Conservation (phyloP, 2,797 vertebrate genomes). For the Hydrolagus colliei region DNA sequence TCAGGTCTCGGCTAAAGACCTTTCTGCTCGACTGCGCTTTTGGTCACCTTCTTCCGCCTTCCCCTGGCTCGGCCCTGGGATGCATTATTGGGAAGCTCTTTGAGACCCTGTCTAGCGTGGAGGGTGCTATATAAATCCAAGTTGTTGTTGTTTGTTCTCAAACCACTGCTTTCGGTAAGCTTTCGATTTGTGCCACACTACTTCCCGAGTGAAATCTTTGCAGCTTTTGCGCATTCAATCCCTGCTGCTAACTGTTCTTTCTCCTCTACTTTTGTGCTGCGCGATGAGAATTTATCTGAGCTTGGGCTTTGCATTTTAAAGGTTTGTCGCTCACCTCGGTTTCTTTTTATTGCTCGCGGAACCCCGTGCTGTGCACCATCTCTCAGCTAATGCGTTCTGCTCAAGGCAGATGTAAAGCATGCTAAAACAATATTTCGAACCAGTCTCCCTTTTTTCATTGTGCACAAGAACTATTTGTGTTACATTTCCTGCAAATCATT, state of each 20-base stretch:
- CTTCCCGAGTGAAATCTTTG: background rate
- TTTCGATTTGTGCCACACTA: background rate
- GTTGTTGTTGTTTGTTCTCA: too few species aligned
- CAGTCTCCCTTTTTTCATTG: background rate
- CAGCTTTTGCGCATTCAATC: background rate
- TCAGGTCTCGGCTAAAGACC: too few species aligned
- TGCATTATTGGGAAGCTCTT: too few species aligned
- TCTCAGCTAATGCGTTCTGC: background rate
- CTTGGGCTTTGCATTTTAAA: background rate
- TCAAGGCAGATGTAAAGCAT: background rate
- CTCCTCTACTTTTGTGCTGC: background rate
- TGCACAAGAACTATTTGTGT: background rate
- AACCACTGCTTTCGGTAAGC: too few species aligned
- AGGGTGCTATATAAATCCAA: too few species aligned
- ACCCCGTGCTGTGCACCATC: background rate
- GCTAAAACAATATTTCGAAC: background rate
- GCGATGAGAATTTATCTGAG: background rate
- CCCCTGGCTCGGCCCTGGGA: too few species aligned
- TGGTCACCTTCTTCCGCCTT: too few species aligned
- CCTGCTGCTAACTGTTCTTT: background rate
- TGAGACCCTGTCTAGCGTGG: too few species aligned
- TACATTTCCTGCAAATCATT: background rate
- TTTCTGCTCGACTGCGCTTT: too few species aligned
- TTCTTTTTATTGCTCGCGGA: too few species aligned
- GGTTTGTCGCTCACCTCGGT: background rate